phyloP scores from a whole-genome alignment of 2,113 vertebrate species.

The Tretioscincus oriximinensis region DNA sequence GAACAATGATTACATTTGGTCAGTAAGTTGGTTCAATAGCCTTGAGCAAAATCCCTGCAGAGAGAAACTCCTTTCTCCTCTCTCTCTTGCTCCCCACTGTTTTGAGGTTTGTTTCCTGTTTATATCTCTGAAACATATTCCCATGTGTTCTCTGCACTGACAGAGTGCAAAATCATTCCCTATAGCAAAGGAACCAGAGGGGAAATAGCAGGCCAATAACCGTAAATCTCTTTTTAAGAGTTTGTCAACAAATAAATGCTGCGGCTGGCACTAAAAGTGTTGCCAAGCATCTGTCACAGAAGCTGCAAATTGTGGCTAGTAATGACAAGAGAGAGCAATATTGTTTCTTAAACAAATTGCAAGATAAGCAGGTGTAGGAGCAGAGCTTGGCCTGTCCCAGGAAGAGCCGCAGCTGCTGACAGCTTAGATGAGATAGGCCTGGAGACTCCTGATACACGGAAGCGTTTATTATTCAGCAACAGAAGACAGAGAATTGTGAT shows the following conservation, averaged over 20 bases:
- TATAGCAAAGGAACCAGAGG: slow-evolving; percentile 26
- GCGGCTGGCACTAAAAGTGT: slow-evolving; percentile 38
- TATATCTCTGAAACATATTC: background rate
- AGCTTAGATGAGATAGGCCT: background rate
- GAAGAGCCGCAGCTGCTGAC: background rate
- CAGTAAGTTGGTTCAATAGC: background rate
- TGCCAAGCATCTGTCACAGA: slow-evolving; percentile 58
- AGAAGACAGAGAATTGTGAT: background rate
- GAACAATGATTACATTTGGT: rapidly evolving
- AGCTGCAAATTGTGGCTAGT: slow-evolving; percentile 40
- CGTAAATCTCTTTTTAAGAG: slow-evolving; percentile 43
- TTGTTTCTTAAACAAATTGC: background rate
- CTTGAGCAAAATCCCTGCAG: rapidly evolving
- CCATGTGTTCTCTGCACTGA: rapidly evolving
- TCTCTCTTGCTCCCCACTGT: background rate
- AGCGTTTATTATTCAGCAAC: background rate
- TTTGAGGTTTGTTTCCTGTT: rapidly evolving
- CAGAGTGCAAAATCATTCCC: slow-evolving; percentile 31
- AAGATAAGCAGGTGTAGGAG: slow-evolving; percentile 7
- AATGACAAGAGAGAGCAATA: background rate
- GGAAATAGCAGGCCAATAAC: slow-evolving; percentile 4
- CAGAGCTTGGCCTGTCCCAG: background rate
- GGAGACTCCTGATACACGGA: background rate
- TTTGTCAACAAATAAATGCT: slow-evolving; percentile 44
- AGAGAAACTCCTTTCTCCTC: background rate